Base-by-base conservation (phyloP, 2,888 invertebrate genomes). In the Dasypogon diadema region DNA sequence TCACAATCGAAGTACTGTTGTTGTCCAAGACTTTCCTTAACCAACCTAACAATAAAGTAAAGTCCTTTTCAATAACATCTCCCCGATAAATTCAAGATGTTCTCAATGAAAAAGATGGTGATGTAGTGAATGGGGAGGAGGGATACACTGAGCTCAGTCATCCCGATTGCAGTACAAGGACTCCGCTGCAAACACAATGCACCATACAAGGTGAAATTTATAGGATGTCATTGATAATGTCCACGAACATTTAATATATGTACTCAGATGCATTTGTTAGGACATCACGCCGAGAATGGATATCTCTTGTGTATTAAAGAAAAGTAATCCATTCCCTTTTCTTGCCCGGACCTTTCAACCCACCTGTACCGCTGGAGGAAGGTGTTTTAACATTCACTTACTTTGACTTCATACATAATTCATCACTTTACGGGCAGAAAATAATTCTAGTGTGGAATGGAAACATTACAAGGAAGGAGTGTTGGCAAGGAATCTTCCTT, bases 361-460 rank as follows among this genome's bases (percentile, higher is more conserved):
- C 16, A 60, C 37, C 60, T 74, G 74, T 21, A 46, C 60, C n/a
- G 10, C 30, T 6, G 30, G 37, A 10, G 68, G 68, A 42, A 30
- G 42, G 76, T 65, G 56, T 74, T 65, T 76, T 76, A 76, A 74
- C 74, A 74, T 76, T 65, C 76, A 76, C 76, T 76, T 76, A 63
- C 76, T 76, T 76, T 56, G 65, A 65, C 65, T 46, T 76, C 76
- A 74, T 76, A 65, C 74, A 76, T 76, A 76, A 76, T 76, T 76
- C 76, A 76, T 72, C 26, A 46, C 26, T 24, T 65, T 65, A 48
- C 46, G 42, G 65, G 46, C 14, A 24, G 46, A 65, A 37, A 65
- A 48, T 65, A 65, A 65, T 65, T 65, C 48, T 22, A 65, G 65
- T 46, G 65, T 24, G 48, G 48, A 48, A 24, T 42, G 42, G 42